Evolutionary conservation across 2,888 invertebrate species (phyloP).

Genomic region (Mimachlamys varia): DNA sequence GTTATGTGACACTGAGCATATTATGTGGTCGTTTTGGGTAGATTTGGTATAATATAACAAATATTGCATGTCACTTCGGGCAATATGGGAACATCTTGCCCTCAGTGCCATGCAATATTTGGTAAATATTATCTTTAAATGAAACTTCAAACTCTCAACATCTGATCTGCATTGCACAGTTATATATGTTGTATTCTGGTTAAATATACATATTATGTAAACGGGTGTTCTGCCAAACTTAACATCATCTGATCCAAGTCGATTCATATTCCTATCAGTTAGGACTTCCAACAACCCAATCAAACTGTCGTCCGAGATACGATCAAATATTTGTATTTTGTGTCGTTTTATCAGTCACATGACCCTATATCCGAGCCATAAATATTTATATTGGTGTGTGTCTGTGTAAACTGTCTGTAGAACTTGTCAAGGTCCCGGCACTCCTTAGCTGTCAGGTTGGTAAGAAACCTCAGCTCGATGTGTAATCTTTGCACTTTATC

Average conservation of each 20-base stretch:
- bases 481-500: not conserved
- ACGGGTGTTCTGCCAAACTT: too few species aligned
- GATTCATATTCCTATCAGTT: not conserved
- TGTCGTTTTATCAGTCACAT: not conserved
- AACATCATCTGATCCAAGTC: not conserved
- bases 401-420: not conserved
- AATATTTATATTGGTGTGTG: not conserved
- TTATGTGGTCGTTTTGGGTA: too few species aligned
- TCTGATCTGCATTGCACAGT: too few species aligned
- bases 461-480: not conserved
- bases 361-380: not conserved
- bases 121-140: too few species aligned
- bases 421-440: not conserved
- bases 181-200: too few species aligned
- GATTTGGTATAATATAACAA: too few species aligned
- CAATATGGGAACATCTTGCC: too few species aligned
- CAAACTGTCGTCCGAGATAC: not conserved
- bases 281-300: not conserved
- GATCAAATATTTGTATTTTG: not conserved
- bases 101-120: too few species aligned
- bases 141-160: too few species aligned
- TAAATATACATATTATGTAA: too few species aligned
- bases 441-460: not conserved
- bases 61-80: too few species aligned
- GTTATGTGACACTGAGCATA: too few species aligned